Conservation (phyloP, 2,888 invertebrate genomes). For the Mythimna vitellina region DNA sequence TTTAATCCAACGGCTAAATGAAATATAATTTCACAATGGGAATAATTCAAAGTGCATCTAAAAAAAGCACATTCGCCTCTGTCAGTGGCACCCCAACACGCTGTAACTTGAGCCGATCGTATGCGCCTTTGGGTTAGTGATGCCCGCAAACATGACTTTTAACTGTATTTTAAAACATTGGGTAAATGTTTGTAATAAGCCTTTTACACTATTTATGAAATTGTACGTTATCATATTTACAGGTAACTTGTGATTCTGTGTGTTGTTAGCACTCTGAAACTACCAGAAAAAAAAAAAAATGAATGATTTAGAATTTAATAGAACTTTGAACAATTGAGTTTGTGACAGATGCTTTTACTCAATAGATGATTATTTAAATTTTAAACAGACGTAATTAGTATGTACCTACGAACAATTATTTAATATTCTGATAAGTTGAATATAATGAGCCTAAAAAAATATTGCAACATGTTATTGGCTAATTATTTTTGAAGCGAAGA, state of each 20-base stretch:
- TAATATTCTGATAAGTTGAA: too few species aligned
- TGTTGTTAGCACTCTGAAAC: too few species aligned
- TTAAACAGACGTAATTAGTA: not conserved
- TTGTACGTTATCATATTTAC: not conserved
- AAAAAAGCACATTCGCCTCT: not conserved
- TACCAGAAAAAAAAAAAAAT: not conserved
- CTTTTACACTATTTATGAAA: not conserved
- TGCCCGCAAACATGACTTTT: conserved; percentile 21
- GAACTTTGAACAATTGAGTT: not conserved
- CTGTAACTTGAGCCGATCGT: conserved; percentile 25
- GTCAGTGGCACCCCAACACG: conserved; percentile 35
- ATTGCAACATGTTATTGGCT: too few species aligned
- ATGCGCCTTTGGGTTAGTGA: conserved; percentile 21
- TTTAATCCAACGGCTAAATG: too few species aligned
- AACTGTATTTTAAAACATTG: not conserved
- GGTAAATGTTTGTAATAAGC: not conserved
- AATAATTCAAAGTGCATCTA: not conserved
- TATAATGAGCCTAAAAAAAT: too few species aligned
- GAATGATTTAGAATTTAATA: conserved; percentile 1
- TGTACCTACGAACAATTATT: too few species aligned
- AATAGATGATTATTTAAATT: conserved; percentile 1
- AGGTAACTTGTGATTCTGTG: too few species aligned
- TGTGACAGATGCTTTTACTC: not conserved
- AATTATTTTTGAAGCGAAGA: too few species aligned
- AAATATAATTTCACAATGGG: not conserved